phyloP scores from a whole-genome alignment of 2,113 vertebrate species.

The Engraulis encrasicolus region DNA sequence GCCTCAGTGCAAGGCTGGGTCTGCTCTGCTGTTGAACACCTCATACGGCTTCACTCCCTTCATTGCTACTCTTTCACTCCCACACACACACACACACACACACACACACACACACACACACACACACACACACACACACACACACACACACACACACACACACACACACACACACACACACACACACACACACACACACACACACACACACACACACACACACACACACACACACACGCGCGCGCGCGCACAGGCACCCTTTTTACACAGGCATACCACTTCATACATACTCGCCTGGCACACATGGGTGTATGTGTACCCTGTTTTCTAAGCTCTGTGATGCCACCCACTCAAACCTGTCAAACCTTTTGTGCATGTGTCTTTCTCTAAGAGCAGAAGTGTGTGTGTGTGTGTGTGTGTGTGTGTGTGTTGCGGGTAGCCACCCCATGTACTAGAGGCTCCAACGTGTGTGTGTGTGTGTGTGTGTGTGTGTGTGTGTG shows the following conservation, averaged over 20 bases:
- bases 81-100: constrained; percentile 53
- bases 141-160: constrained; percentile 33
- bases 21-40: no score
- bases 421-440: no score
- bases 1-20: not conserved
- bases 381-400: constrained; percentile 34
- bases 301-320: not conserved
- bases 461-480: no score
- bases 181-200: not conserved
- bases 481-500: no score
- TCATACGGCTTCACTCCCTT: constrained; percentile 28
- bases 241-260: no score
- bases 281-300: constrained; percentile 52
- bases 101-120: constrained; percentile 47
- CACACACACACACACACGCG: constrained; percentile 36
- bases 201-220: constrained; percentile 54
- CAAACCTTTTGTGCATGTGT: not conserved
- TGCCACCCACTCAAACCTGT: constrained; percentile 26
- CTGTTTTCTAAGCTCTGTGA: constrained; percentile 2
- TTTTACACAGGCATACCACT: no score
- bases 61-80: constrained; percentile 14
- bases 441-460: no score
- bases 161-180: constrained; percentile 44
- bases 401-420: constrained; percentile 30
- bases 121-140: no score